Evolutionary conservation across 2,113 vertebrate species (phyloP).

Genomic region (Aplodontia rufa): DNA sequence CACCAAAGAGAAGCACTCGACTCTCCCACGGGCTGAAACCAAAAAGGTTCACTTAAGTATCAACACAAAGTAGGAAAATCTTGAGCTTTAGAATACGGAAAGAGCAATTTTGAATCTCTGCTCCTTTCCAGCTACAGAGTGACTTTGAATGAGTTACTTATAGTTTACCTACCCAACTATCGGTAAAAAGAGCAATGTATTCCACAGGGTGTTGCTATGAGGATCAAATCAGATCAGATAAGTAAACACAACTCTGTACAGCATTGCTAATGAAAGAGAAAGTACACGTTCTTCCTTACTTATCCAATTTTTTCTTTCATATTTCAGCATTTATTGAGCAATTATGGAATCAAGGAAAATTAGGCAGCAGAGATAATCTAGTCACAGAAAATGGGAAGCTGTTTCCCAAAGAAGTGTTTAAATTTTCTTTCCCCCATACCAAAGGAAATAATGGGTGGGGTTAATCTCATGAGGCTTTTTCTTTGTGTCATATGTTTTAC

Average conservation of each 20-base stretch:
- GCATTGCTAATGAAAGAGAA: not conserved
- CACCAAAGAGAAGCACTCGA: not conserved
- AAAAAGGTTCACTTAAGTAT: fast-evolving
- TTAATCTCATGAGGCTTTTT: not conserved
- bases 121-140: not conserved
- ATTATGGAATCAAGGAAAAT: not conserved
- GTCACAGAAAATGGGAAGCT: not conserved
- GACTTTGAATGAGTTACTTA: not conserved
- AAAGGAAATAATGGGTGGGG: not conserved
- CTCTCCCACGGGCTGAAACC: not conserved
- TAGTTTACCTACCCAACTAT: not conserved
- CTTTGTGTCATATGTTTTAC: not conserved
- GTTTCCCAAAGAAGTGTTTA: not conserved
- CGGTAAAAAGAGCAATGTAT: not conserved
- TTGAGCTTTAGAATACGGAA: not conserved
- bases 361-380: not conserved
- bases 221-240: not conserved
- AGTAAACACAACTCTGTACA: not conserved
- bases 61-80: not conserved
- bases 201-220: not conserved
- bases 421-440: not conserved
- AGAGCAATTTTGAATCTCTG: not conserved
- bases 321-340: not conserved
- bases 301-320: not conserved
- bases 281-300: not conserved